Percentiles rank a stretch among this genome's conserved stretches.
These are phyloP conservation scores for Morpho helenor DNA, from an alignment of 2,888 invertebrate species.

Conservation along the genomic window DNA sequence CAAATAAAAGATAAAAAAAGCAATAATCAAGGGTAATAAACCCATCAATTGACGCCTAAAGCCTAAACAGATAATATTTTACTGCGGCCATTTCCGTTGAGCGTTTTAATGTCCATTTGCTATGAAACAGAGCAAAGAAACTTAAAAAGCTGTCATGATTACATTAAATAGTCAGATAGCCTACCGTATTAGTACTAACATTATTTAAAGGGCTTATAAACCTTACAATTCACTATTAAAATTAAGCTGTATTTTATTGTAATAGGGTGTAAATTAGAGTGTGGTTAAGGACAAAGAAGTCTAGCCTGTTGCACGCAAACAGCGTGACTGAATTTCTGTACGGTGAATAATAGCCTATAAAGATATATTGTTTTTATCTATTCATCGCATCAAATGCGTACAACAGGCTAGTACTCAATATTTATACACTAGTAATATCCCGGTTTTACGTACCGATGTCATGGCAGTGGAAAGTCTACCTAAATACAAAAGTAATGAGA, in stretches of 20 bases:
- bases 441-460: too few species aligned
- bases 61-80: constrained; percentile 6
- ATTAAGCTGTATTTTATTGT: background rate
- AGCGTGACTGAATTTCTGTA: constrained; percentile 30
- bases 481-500: too few species aligned
- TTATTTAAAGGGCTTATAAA: background rate
- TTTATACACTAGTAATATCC: too few species aligned
- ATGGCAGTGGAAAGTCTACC: too few species aligned
- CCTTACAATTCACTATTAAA: background rate
- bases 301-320: constrained; percentile 23
- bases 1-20: too few species aligned
- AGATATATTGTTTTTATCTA: constrained; percentile 42
- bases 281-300: constrained; percentile 15
- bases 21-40: background rate
- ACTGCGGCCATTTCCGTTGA: constrained; percentile 24
- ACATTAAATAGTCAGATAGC: constrained; percentile 24
- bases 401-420: background rate
- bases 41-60: constrained; percentile 3
- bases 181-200: constrained; percentile 19
- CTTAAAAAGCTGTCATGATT: constrained; percentile 32
- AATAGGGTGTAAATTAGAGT: constrained; percentile 11
- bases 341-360: constrained; percentile 40
- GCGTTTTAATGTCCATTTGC: constrained; percentile 24
- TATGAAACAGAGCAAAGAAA: constrained; percentile 39
- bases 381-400: constrained; percentile 32